Conservation (phyloP, 2,797 vertebrate genomes). For the Heliangelus exortis region DNA sequence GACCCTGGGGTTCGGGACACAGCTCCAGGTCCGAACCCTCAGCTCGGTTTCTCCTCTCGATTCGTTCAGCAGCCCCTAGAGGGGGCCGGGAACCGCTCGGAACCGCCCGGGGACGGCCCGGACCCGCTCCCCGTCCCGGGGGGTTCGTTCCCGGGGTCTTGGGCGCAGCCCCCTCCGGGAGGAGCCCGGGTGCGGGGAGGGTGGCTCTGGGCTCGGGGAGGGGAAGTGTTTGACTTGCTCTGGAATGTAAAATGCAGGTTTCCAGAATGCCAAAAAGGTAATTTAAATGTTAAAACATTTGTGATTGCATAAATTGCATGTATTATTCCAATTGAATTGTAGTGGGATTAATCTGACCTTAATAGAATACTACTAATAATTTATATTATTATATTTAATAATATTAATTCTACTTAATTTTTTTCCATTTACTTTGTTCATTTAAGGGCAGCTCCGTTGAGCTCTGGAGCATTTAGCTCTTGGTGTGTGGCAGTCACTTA, state of each 20-base stretch:
- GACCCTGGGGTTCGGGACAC: too few species aligned
- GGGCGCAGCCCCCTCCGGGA: too few species aligned
- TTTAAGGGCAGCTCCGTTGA: slow-evolving; percentile 60
- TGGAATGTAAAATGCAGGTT: neutral
- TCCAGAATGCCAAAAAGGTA: slow-evolving; percentile 50
- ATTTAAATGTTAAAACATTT: slow-evolving; percentile 66
- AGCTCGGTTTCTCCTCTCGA: neutral
- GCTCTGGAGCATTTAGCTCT: slow-evolving; percentile 56
- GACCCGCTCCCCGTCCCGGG: too few species aligned
- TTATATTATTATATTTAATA: slow-evolving; percentile 78
- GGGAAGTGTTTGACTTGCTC: neutral
- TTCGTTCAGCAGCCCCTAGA: neutral
- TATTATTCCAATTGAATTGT: slow-evolving; percentile 72
- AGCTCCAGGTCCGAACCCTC: neutral
- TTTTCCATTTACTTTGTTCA: slow-evolving; percentile 68
- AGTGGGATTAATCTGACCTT: slow-evolving; percentile 75
- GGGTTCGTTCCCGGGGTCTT: too few species aligned
- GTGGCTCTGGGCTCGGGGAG: neutral
- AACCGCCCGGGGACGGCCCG: neutral
- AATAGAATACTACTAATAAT: slow-evolving; percentile 76
- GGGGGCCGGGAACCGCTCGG: neutral
- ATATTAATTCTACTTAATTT: slow-evolving; percentile 74
- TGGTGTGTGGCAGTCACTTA: slow-evolving; percentile 54
- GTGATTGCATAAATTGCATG: slow-evolving; percentile 55
- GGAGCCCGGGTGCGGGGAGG: neutral